Evolutionary conservation across 2,113 vertebrate genomes (phyloP), one percentile per base, ranked within the genome.

Genomic region (Camelus dromedarius): DNA sequence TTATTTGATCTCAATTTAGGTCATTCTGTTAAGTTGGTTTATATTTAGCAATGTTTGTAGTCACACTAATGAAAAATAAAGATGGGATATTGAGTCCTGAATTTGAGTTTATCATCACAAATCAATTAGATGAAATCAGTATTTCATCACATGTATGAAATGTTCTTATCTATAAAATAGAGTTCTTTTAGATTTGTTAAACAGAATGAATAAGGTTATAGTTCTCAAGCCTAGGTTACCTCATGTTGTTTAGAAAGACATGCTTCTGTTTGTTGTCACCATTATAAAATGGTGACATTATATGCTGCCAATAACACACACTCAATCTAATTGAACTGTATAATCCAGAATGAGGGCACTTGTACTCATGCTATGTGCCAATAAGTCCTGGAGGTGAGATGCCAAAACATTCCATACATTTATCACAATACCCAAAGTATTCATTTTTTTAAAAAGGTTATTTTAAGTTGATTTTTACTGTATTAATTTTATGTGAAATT

Each of bases 1-100:
- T 92, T 38, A 81, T 80, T 94, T 54, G 54, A 84, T 89, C 20
- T 92, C 32, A 46, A n/a, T 82, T 91, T 73, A 89, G 76, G 0
- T 42, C 30, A 58, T 46, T 15, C 14, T 90, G 19, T 87, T 81
- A 62, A 95, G 15, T 84, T 46, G 14, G 12, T 15, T 92, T 76
- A 26, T 28, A 42, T 95, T 82, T 67, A 38, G 2, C 12, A 91
- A 60, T 60, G 20, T 91, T 88, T 72, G 10, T 1, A 75, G 28
- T 70, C 10, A 3, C 46, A 60, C 5, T 73, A 77, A 66, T 91
- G 30, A 50, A 22, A 90, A 54, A 28, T 38, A 58, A 70, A 66
- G 72, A 13, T 60, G 92, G 35, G 22, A 42, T 70, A 64, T 64
- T 89, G 24, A 19, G 3, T n/a, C 24, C 54, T 84, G 66, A 73